Conservation (phyloP, 2,113 vertebrate species). For the Anser cygnoides region DNA sequence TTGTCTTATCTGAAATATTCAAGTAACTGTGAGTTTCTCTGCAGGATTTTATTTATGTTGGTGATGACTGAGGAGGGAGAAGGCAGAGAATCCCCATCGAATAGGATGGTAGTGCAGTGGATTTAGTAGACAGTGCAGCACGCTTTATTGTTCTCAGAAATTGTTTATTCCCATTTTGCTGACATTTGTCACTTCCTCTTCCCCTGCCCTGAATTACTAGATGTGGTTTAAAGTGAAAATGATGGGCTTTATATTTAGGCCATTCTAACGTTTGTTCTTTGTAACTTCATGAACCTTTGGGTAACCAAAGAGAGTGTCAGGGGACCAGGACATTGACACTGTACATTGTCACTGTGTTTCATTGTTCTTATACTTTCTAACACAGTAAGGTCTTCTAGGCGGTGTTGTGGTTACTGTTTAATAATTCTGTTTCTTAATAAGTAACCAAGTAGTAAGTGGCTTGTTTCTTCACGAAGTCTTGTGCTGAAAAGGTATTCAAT, state of each 20-base stretch:
- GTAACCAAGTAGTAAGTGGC: not conserved
- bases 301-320: not conserved
- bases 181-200: not conserved
- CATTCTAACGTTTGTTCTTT: accelerated
- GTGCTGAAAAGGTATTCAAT: not conserved
- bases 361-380: not conserved
- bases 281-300: not conserved
- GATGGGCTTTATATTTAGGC: not conserved
- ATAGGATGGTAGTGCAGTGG: accelerated
- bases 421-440: conserved; percentile 10
- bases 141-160: not conserved
- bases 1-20: not conserved
- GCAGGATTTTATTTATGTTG: accelerated
- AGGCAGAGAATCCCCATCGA: not conserved
- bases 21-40: accelerated
- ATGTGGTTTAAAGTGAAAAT: not conserved
- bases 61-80: not conserved
- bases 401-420: not conserved
- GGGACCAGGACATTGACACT: not conserved
- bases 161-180: not conserved
- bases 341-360: not conserved
- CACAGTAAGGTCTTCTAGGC: not conserved
- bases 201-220: not conserved
- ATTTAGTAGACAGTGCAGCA: not conserved
- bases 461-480: not conserved